Evolutionary conservation across 2,113 vertebrate species (phyloP), one percentile per base, ranked within the genome.

Genomic region (Syrmaticus mikado): DNA sequence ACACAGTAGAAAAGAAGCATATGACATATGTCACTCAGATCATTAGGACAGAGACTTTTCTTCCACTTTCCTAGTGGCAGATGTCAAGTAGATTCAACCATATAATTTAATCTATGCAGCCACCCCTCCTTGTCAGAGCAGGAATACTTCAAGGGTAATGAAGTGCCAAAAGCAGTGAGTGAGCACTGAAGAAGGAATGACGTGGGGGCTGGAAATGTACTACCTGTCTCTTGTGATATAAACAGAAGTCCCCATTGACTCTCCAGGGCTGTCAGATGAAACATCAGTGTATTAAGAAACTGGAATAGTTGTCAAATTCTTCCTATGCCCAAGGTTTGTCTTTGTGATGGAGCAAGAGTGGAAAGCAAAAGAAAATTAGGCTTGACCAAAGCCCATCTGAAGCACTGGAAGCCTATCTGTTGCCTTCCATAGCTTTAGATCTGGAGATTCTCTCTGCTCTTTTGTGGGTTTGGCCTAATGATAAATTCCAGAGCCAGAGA

Each of bases 401-500:
- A 90, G 78, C 61, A 11, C 24, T 86, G 16, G 19, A 55, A 48
- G 3, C 5, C 10, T 65, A 83, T 88, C 46, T 77, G 48, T 46
- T 85, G 76, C 20, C 16, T 81, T 92, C 40, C 40, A 64, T 19
- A 71, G n/a, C 27, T 90, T 57, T 90, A 77, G 70, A 53, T 88
- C 81, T 67, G 30, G 38, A 73, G 52, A 20, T 78, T 65, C 30
- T 77, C 82, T 91, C 62, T 82, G 71, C 41, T 57, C 24, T 86
- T 90, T 58, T 83, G 80, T 91, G 79, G 82, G 13, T 73, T 95
- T 94, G 36, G 52, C 43, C 21, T 93, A 45, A 24, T 53, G 76
- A 92, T 90, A 86, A 94, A 93, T 66, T 22, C 76, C 80, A 94
- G 82, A 91, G 43, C 36, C 52, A 88, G 48, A 72, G 14, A 85